Base-by-base conservation (phyloP, 2,888 invertebrate species). In the Chrysolina americana region DNA sequence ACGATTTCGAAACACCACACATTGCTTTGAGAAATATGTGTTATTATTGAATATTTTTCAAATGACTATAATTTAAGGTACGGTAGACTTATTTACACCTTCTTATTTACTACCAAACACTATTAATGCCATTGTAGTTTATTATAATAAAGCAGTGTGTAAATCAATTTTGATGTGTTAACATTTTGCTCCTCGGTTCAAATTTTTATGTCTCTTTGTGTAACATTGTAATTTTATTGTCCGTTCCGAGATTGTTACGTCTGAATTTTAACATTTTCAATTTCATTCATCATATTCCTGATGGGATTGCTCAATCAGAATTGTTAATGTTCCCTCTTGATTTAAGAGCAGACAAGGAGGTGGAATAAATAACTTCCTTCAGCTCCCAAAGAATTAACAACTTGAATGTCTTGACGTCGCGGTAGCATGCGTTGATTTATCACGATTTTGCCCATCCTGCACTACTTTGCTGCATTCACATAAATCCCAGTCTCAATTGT, bases 111-210 rank as follows among this genome's bases (percentile, higher is more conserved):
- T 71, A 71, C 76, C 68, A 41, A 63, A 66, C 44, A 41, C 64
- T 63, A 70, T 74, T 70, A 74, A 70, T 53, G 59, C 71, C 65
- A 69, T 75, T 75, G 75, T 72, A 65, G 13, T 68, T 41, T 62
- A 71, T 69, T 75, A 69, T 71, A 71, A 69, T 75, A 70, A 64
- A 75, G 71, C 53, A 64, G 56, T 71, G 59, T 56, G 71, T 75
- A 75, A 75, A 75, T 75, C 74, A 75, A 68, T 68, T 74, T 71
- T 75, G 74, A 71, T 71, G 74, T 71, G 68, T 71, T 36, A 75
- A 75, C 71, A 71, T 74, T 71, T 74, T 71, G 71, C 74, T 71
- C 56, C 64, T 71, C 68, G 71, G 68, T 68, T 69, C 23, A 44
- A 50, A 48, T 71, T 75, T 71, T 75, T 65, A 75, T 71, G 36